A percentile compares a stretch with the other conserved stretches of the same genome.
phyloP scores from a whole-genome alignment of 2,797 vertebrate genomes.

The Argyrosomus regius region DNA sequence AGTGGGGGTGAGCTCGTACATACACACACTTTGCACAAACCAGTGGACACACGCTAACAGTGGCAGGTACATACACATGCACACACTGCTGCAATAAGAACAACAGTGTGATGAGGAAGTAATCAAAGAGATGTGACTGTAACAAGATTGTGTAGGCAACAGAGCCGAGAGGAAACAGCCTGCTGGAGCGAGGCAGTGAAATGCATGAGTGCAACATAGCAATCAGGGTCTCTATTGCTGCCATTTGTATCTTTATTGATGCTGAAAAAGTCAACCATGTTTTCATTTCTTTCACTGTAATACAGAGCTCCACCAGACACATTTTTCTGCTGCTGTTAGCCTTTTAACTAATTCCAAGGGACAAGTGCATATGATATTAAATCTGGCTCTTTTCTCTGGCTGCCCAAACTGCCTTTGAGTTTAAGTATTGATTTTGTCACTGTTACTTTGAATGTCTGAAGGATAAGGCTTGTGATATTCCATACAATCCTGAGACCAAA shows the following conservation, averaged over 20 bases:
- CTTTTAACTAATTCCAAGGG: background rate
- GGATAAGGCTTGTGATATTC: background rate
- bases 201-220: background rate
- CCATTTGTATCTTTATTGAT: background rate
- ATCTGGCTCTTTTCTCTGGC: background rate
- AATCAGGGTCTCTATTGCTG: constrained; percentile 8
- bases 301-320: background rate
- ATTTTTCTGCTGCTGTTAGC: background rate
- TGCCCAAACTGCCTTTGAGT: background rate
- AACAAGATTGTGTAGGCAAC: constrained; percentile 50
- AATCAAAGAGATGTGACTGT: constrained; percentile 44
- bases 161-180: constrained; percentile 19
- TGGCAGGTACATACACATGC: constrained; percentile 20
- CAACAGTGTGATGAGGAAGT: constrained; percentile 22
- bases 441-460: background rate
- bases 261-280: background rate
- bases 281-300: constrained; percentile 2
- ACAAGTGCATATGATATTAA: background rate
- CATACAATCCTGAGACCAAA: background rate
- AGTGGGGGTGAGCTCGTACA: constrained; percentile 32
- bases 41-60: constrained; percentile 18
- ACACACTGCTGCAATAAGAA: constrained; percentile 23
- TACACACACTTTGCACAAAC: constrained; percentile 27
- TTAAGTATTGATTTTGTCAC: background rate
- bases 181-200: constrained; percentile 5